These are phyloP conservation scores for Brachionus calyciflorus DNA, from an alignment of 1,140 invertebrate genomes.

Conservation along the genomic window DNA sequence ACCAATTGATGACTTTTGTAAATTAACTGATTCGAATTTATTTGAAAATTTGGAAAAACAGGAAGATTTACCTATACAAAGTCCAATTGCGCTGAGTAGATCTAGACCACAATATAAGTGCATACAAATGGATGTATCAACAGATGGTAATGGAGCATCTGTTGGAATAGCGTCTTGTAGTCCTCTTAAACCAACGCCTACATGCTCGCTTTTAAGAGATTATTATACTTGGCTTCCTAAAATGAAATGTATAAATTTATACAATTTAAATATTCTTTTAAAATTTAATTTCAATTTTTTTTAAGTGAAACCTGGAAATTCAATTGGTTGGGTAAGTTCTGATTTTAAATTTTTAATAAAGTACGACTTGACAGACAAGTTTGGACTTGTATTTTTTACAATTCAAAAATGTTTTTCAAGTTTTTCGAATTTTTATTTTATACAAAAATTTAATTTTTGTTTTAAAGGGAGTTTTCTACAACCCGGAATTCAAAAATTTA, in stretches of 20 bases:
- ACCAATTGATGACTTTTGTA: conserved; percentile 48
- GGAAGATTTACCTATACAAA: conserved; percentile 51
- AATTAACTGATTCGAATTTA: conserved; percentile 48
- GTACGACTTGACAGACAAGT: no score
- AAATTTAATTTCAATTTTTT: conserved; percentile 48
- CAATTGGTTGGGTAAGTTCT: conserved; percentile 57
- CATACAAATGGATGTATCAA: conserved; percentile 37
- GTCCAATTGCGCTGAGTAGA: conserved; percentile 50
- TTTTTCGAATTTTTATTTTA: no score
- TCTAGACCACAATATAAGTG: not conserved
- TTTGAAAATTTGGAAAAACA: conserved; percentile 47
- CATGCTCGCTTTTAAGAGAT: conserved; percentile 53
- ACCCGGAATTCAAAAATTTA: not conserved
- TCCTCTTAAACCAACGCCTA: conserved; percentile 54
- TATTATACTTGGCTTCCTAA: conserved; percentile 54
- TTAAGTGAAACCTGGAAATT: conserved; percentile 50
- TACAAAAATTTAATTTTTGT: no score
- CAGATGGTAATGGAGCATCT: conserved; percentile 30
- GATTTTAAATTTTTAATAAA: no score
- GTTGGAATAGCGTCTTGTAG: conserved; percentile 48
- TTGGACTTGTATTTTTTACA: no score
- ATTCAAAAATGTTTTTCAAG: no score
- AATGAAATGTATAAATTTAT: conserved; percentile 48
- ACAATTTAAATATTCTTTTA: not conserved
- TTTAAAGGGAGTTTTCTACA: conserved; percentile 36